Evolutionary conservation across 1,140 invertebrate genomes (phyloP).

Genomic region (Aphidius gifuensis): DNA sequence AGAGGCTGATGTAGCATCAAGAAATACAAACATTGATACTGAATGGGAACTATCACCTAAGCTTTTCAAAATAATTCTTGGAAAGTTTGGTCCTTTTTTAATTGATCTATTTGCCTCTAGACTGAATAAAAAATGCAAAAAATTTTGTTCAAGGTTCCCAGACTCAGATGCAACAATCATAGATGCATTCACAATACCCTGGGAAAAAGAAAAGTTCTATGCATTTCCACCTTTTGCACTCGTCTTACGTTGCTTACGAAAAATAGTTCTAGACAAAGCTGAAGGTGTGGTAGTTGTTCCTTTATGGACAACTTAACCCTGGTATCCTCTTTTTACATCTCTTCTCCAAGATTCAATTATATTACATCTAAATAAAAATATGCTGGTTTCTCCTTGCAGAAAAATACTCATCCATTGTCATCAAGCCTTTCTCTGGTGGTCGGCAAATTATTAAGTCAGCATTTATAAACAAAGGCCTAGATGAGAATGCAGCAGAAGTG

Average conservation of each 20-base stretch:
- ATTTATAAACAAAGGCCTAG: slow-evolving; percentile 14
- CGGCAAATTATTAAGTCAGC: slow-evolving; percentile 14
- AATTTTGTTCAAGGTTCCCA: slow-evolving; percentile 17
- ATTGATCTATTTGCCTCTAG: slow-evolving; percentile 23
- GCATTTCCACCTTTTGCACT: slow-evolving; percentile 20
- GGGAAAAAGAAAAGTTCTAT: slow-evolving; percentile 17
- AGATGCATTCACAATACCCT: slow-evolving; percentile 23
- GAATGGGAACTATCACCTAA: no score
- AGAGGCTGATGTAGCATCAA: no score
- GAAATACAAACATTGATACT: no score
- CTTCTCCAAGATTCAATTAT: slow-evolving; percentile 4
- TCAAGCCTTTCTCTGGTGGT: slow-evolving; percentile 12
- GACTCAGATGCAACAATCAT: slow-evolving; percentile 15
- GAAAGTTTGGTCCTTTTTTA: no score
- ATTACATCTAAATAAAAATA: slow-evolving; percentile 4
- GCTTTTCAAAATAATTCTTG: no score
- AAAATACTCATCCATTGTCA: slow-evolving; percentile 14
- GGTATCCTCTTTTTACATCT: slow-evolving; percentile 14
- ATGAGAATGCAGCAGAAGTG: slow-evolving; percentile 11
- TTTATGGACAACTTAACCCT: slow-evolving; percentile 14
- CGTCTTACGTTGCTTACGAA: slow-evolving; percentile 13
- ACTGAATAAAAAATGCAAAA: slow-evolving; percentile 19
- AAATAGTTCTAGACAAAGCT: slow-evolving; percentile 20
- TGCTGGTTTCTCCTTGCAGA: slow-evolving; percentile 22
- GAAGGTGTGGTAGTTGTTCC: slow-evolving; percentile 18